Conservation (phyloP, 1,140 invertebrate genomes). For the Sipha flava region DNA sequence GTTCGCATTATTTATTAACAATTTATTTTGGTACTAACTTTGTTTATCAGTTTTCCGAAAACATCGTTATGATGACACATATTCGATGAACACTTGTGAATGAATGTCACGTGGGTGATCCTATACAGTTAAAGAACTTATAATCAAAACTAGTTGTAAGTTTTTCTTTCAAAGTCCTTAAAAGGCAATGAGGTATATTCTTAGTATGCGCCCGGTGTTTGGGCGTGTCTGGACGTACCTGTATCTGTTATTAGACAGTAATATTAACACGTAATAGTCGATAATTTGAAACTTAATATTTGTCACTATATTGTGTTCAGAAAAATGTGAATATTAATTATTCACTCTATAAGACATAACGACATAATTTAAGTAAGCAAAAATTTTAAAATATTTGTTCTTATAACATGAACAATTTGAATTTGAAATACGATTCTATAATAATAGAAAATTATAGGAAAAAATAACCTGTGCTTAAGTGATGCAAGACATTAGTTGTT, state of each 20-base stretch:
- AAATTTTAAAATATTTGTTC: no score
- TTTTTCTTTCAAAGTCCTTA: conserved; percentile 18
- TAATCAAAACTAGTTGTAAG: conserved; percentile 13
- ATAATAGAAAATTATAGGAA: no score
- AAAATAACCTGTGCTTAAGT: no score
- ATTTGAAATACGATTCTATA: no score
- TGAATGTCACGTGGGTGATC: conserved; percentile 14
- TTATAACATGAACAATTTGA: no score
- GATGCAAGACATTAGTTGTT: no score
- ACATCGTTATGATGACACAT: neutral
- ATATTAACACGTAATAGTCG: neutral
- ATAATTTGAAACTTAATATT: neutral
- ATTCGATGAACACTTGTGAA: neutral
- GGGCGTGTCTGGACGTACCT: conserved; percentile 13
- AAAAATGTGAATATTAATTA: no score
- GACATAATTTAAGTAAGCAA: no score
- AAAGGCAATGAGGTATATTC: conserved; percentile 20
- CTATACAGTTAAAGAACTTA: neutral
- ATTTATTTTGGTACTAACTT: neutral
- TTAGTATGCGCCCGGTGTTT: neutral
- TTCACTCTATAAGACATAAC: no score
- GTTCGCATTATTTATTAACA: neutral
- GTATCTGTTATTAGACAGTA: neutral
- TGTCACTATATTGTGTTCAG: neutral
- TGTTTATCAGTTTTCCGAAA: neutral